phyloP scores from a whole-genome alignment of 2,888 invertebrate species.

The Panzeria rudis region DNA sequence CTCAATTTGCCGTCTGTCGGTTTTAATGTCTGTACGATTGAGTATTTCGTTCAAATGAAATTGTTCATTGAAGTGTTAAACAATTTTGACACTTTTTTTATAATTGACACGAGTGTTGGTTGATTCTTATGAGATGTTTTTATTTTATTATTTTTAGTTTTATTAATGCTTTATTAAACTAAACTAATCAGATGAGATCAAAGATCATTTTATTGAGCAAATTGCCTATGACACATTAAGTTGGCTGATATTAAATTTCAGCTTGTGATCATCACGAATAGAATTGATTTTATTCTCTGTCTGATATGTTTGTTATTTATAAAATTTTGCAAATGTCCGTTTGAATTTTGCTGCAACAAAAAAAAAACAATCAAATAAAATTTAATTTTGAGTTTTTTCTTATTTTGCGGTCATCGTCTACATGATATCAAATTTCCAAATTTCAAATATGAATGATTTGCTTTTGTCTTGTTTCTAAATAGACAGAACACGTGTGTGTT shows the following conservation, averaged over 20 bases:
- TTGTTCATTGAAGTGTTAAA: conserved; percentile 72
- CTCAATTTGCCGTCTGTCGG: conserved; percentile 51
- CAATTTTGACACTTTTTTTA: conserved; percentile 73
- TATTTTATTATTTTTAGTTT: conserved; percentile 15
- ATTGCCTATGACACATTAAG: conserved; percentile 71
- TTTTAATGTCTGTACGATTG: neutral
- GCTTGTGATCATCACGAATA: conserved; percentile 46
- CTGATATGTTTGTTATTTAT: conserved; percentile 30
- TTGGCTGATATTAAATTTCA: conserved; percentile 64
- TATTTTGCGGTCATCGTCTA: conserved; percentile 66
- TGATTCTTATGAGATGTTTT: conserved; percentile 39
- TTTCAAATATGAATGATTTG: conserved; percentile 52
- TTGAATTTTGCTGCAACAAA: conserved; percentile 58
- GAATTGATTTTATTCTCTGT: conserved; percentile 17
- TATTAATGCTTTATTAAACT: conserved; percentile 45
- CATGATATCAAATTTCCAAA: conserved; percentile 53
- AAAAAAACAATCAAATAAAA: conserved; percentile 18
- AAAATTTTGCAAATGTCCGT: conserved; percentile 63
- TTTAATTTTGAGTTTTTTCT: neutral
- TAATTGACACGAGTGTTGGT: conserved; percentile 68
- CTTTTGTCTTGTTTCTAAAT: conserved; percentile 14
- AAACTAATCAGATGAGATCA: conserved; percentile 53
- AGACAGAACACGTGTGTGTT: conserved; percentile 47
- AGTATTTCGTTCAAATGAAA: conserved; percentile 45
- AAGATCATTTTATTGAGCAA: conserved; percentile 66